These are phyloP conservation scores for Leptopterna dolabrata DNA, from an alignment of 2,888 invertebrate genomes.

Conservation along the genomic window DNA sequence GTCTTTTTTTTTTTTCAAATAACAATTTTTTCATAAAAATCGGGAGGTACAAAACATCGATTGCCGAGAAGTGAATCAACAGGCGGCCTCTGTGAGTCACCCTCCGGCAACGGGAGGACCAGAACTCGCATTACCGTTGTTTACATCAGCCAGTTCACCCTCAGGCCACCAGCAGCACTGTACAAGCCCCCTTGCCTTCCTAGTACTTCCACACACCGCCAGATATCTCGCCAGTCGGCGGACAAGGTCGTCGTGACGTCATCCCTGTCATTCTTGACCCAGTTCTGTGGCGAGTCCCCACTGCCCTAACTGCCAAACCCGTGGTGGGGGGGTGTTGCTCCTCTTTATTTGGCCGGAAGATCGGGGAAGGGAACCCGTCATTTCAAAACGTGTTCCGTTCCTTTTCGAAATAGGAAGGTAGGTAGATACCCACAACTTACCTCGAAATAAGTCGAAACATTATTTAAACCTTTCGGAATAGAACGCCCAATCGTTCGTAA, in stretches of 20 bases:
- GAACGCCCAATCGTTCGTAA: too few species aligned
- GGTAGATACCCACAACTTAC: too few species aligned
- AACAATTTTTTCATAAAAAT: too few species aligned
- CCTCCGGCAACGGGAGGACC: too few species aligned
- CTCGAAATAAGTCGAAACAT: too few species aligned
- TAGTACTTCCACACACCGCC: neutral
- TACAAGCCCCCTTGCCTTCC: neutral
- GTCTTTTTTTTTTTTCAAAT: too few species aligned
- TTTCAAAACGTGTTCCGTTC: neutral
- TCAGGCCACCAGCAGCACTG: neutral
- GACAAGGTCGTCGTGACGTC: conserved; percentile 34
- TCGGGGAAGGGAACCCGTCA: neutral
- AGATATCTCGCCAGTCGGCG: neutral
- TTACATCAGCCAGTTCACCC: neutral
- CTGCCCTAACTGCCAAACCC: neutral
- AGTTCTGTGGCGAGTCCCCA: conserved; percentile 8
- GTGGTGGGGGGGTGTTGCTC: neutral
- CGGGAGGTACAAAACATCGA: too few species aligned
- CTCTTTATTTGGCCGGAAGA: neutral
- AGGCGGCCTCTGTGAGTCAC: too few species aligned
- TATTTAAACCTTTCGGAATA: too few species aligned
- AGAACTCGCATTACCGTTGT: neutral
- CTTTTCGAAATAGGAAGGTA: too few species aligned
- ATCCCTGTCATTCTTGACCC: conserved; percentile 37
- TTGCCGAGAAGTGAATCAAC: too few species aligned